Evolutionary conservation across 2,113 vertebrate species (phyloP), one percentile per base, ranked within the genome.

Genomic region (Dicerorhinus sumatrensis): DNA sequence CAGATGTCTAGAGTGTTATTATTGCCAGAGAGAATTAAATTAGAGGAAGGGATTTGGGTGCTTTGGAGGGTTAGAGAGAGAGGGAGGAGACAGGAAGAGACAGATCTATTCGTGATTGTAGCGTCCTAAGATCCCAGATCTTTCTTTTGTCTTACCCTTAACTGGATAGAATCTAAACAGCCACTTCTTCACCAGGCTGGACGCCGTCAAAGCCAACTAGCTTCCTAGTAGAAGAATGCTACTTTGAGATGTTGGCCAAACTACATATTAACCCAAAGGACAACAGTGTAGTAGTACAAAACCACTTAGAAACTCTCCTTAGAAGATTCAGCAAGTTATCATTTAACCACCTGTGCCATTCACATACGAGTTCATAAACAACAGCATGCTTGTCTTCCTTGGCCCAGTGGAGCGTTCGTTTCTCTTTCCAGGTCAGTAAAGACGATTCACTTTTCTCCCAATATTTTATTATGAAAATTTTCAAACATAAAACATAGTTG

Each of bases 81-180:
- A 72, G 48, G 42, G 31, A 89, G 46, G 6, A 36, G 51, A 31
- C 12, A 21, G 6, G 20, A 67, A 95, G 90, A 69, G 58, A 16
- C 23, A 67, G 62, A 39, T 31, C 23, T 5, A 14, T 23, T 77
- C 72, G 56, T 73, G 31, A 56, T 4, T 8, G 3, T 2, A 46
- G 56, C 6, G 10, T 39, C 54, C 36, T 63, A 29, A 75, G 29
- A 36, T 21, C 8, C 8, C 39, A 75, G 21, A 29, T 69, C n/a
- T 94, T 94, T 73, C 33, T 93, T 85, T 42, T 33, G 1, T 93
- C 70, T 96, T 80, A 85, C 31, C 51, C 90, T 83, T 93, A 97
- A 96, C 92, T 98, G 82, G 89, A 94, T 65, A 77, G 63, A 97
- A 42, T 97, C 90, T 96, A 96, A 94, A 97, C 65, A 39, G 88